Conservation (phyloP, 1,140 invertebrate species). For the Caenorhabditis briggsae region DNA sequence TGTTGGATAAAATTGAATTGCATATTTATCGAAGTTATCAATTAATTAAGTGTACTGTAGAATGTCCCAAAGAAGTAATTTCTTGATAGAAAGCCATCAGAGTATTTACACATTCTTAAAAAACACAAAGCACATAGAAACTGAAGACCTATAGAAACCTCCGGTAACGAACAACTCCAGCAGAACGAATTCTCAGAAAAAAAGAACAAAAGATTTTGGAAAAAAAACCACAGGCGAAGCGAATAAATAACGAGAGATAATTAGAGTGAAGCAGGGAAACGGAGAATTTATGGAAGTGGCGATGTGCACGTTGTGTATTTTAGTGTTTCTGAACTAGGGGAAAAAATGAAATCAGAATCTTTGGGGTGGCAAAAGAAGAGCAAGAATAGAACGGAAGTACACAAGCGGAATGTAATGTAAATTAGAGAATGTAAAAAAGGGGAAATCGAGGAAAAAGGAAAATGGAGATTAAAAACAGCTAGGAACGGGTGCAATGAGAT, state of each 20-base stretch:
- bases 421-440: constrained; percentile 36
- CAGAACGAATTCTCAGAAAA: too few relatives aligned
- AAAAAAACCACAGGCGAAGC: neutral
- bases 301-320: constrained; percentile 25
- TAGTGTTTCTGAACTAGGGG: constrained; percentile 6
- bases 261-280: constrained; percentile 12
- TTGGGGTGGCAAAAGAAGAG: neutral
- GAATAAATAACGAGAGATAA: constrained; percentile 14
- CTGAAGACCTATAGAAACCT: too few relatives aligned
- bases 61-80: too few relatives aligned
- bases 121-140: too few relatives aligned
- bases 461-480: neutral
- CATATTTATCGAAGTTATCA: too few relatives aligned
- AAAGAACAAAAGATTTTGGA: neutral
- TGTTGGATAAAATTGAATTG: too few relatives aligned
- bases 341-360: constrained; percentile 1
- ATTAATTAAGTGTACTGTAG: too few relatives aligned
- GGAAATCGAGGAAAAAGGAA: neutral
- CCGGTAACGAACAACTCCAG: too few relatives aligned
- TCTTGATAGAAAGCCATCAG: too few relatives aligned
- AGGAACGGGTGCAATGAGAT: neutral
- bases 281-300: constrained; percentile 42
- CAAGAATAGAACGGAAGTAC: constrained; percentile 12
- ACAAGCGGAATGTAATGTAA: constrained; percentile 25
- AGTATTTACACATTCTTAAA: too few relatives aligned